These are phyloP conservation scores for Oreocharis arfaki DNA, from an alignment of 2,113 vertebrate species.

Conservation along the genomic window DNA sequence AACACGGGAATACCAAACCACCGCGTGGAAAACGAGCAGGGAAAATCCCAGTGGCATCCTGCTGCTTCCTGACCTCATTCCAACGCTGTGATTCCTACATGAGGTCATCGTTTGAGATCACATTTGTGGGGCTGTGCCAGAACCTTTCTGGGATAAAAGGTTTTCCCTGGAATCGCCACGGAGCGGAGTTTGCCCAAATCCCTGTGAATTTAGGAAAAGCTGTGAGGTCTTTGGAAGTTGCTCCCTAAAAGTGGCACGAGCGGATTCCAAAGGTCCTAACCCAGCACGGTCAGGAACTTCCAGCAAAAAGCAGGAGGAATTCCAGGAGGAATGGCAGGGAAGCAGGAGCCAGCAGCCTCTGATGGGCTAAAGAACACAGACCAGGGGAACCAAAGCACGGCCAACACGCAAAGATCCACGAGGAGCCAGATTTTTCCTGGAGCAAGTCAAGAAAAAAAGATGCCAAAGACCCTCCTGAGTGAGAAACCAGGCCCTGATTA, in stretches of 20 bases:
- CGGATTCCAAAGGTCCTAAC: background rate
- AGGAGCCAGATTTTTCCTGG: conserved; percentile 27
- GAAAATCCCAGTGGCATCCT: background rate
- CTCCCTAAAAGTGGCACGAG: background rate
- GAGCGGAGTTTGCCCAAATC: background rate
- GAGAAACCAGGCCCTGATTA: conserved; percentile 5
- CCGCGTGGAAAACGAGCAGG: background rate
- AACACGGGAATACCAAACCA: background rate
- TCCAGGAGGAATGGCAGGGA: background rate
- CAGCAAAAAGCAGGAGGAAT: background rate
- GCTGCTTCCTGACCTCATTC: background rate
- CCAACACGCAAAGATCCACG: background rate
- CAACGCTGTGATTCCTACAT: background rate
- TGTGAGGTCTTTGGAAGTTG: background rate
- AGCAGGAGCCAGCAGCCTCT: background rate
- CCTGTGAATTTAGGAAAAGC: background rate
- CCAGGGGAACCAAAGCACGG: background rate
- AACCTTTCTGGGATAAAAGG: background rate
- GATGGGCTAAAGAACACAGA: background rate
- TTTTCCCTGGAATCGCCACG: background rate
- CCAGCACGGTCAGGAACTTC: background rate
- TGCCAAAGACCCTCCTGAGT: background rate
- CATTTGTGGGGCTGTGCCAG: background rate
- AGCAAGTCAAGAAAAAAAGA: conserved; percentile 6
- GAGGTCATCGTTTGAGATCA: conserved; percentile 9